These are phyloP conservation scores for Callyntrura sp. DNA, from an alignment of 2,888 invertebrate species.

Conservation along the genomic window DNA sequence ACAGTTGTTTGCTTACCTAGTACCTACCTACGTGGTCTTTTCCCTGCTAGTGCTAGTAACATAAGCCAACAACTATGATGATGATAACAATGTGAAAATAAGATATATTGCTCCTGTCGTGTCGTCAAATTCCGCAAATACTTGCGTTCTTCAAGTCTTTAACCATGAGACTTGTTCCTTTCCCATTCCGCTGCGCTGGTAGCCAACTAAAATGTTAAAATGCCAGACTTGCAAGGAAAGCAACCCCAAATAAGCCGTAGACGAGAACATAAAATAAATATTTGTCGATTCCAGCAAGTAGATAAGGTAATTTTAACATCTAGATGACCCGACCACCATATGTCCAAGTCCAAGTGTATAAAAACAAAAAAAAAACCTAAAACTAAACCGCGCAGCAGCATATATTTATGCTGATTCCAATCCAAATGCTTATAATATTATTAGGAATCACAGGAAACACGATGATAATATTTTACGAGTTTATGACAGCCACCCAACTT, in stretches of 20 bases:
- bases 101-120: conserved; percentile 69
- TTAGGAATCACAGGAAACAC: conserved; percentile 36
- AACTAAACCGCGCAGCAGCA: neutral
- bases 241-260: conserved; percentile 44
- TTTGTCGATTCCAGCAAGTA: conserved; percentile 69
- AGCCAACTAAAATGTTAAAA: neutral
- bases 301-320: conserved; percentile 52
- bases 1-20: no score
- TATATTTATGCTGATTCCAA: neutral
- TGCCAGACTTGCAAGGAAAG: conserved; percentile 22
- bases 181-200: neutral
- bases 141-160: conserved; percentile 55
- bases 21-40: neutral
- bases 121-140: conserved; percentile 73
- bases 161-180: neutral
- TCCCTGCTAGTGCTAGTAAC: neutral
- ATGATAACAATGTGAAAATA: conserved; percentile 57
- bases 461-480: conserved; percentile 63
- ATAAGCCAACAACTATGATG: no score
- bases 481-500: conserved; percentile 61
- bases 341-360: neutral
- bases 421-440: conserved; percentile 33
- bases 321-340: neutral
- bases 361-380: neutral
- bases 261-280: conserved; percentile 46